A percentile compares a stretch with the other conserved stretches of the same genome.
These are phyloP conservation scores for Trichogramma pretiosum DNA, from an alignment of 1,140 invertebrate genomes.

Conservation along the genomic window DNA sequence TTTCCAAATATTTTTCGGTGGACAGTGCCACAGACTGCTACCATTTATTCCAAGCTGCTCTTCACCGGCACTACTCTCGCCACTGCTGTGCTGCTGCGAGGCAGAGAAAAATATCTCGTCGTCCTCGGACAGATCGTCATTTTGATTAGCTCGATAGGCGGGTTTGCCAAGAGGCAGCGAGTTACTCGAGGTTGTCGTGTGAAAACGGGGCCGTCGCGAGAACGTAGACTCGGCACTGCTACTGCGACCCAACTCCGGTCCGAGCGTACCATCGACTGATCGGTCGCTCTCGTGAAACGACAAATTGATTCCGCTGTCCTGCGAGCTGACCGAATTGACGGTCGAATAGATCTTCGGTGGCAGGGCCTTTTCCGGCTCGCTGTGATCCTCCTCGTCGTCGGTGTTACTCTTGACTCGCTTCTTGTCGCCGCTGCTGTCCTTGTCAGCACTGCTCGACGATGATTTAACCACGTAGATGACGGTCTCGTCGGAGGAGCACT, in stretches of 20 bases:
- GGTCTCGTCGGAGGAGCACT: constrained; percentile 44
- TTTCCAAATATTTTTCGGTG: constrained; percentile 74
- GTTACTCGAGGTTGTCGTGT: background rate
- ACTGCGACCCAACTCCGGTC: constrained; percentile 34
- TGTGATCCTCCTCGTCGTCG: constrained; percentile 44
- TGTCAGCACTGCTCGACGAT: constrained; percentile 22
- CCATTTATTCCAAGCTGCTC: constrained; percentile 3
- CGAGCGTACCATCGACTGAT: constrained; percentile 31
- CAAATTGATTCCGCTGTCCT: constrained; percentile 68
- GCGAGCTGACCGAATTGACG: constrained; percentile 59
- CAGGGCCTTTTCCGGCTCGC: constrained; percentile 29
- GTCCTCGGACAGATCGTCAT: constrained; percentile 39
- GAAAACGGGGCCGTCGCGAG: constrained; percentile 24
- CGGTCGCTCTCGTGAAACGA: constrained; percentile 61
- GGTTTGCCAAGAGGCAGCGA: constrained; percentile 22
- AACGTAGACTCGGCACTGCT: constrained; percentile 39
- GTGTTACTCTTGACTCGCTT: constrained; percentile 9
- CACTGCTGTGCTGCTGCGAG: background rate
- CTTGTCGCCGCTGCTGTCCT: constrained; percentile 5
- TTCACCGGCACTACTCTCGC: constrained; percentile 7
- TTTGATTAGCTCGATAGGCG: constrained; percentile 15
- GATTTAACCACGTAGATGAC: constrained; percentile 42
- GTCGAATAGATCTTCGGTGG: constrained; percentile 55
- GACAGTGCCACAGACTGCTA: constrained; percentile 57
- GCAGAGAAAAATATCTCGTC: constrained; percentile 27